A percentile compares a stretch with the other conserved stretches of the same genome.
Conservation (phyloP, 2,113 vertebrate species). For the Cryptomyrus ogoouensis region DNA sequence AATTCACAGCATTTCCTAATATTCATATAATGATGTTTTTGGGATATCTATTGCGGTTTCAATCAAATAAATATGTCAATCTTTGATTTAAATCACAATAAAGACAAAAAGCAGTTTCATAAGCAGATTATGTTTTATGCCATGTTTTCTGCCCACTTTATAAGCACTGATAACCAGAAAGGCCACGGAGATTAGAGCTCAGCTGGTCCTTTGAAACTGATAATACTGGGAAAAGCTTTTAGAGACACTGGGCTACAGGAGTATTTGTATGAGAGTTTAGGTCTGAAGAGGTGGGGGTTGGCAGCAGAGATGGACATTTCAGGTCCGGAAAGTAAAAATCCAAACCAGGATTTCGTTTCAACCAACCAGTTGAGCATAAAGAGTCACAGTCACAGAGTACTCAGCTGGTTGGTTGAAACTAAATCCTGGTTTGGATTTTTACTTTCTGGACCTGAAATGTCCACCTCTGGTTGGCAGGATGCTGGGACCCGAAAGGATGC, state of each 20-base stretch:
- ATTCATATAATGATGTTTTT: background rate
- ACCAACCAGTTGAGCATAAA: too few relatives aligned
- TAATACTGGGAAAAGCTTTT: background rate
- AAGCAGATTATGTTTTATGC: background rate
- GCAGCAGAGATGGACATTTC: too few relatives aligned
- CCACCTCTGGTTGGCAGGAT: background rate
- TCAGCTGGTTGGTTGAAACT: too few relatives aligned
- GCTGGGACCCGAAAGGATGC: background rate
- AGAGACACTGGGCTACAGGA: background rate
- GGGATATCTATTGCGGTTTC: background rate
- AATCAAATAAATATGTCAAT: background rate
- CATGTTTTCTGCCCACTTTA: background rate
- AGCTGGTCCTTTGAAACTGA: background rate
- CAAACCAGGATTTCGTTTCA: too few relatives aligned
- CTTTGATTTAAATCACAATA: background rate
- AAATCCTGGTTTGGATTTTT: too few relatives aligned
- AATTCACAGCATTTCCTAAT: background rate
- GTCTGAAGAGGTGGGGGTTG: background rate
- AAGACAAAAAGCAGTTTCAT: background rate
- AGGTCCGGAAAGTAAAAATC: too few relatives aligned
- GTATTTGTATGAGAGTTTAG: background rate
- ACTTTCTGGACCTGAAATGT: too few relatives aligned
- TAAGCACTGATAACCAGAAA: constrained; percentile 7
- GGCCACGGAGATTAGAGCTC: background rate
- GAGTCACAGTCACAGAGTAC: too few relatives aligned